Conservation (phyloP, 2,113 vertebrate genomes). For the Oenanthe melanoleuca region DNA sequence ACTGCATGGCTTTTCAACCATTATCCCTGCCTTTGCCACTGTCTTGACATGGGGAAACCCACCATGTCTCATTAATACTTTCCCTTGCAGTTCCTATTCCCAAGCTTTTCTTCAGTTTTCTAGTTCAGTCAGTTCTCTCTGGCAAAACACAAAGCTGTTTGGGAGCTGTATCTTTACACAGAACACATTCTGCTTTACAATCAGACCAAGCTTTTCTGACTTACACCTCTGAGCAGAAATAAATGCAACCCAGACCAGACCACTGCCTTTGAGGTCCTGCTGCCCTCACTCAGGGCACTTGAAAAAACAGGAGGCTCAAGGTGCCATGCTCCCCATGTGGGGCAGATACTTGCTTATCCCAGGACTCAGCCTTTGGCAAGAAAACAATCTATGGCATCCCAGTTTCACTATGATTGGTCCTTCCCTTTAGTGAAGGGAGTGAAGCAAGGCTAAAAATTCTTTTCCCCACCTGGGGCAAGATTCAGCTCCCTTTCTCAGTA, state of each 20-base stretch:
- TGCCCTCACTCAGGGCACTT: rapidly evolving
- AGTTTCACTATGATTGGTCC: background rate
- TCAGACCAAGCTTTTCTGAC: background rate
- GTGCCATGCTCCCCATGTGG: rapidly evolving
- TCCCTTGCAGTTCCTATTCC: background rate
- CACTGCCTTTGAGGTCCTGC: background rate
- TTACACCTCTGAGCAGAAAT: background rate
- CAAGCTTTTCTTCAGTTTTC: background rate
- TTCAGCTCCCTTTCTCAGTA: background rate
- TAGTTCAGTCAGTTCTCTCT: background rate
- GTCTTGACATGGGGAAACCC: background rate
- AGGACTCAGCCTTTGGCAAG: background rate
- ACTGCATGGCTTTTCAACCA: background rate
- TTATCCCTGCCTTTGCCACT: background rate
- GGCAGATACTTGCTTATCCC: rapidly evolving
- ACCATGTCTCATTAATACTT: background rate
- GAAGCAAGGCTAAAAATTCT: background rate
- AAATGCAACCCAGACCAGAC: background rate
- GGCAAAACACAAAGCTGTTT: background rate
- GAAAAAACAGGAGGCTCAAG: background rate
- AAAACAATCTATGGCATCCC: background rate
- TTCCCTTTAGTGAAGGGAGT: background rate
- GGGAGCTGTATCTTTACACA: background rate
- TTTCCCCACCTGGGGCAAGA: background rate
- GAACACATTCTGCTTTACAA: background rate